phyloP scores from a whole-genome alignment of 2,113 vertebrate species.

The Willisornis vidua region DNA sequence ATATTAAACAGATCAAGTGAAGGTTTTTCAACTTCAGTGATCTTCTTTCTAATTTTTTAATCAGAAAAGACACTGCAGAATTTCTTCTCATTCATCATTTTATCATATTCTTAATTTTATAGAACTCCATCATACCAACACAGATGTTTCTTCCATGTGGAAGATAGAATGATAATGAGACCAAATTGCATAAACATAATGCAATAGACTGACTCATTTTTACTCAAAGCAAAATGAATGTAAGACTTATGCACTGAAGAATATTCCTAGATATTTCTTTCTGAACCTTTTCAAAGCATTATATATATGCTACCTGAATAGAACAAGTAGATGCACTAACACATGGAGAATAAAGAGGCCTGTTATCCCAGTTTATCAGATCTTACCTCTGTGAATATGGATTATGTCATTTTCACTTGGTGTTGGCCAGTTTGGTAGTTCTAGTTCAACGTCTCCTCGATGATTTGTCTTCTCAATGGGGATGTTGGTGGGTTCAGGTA shows the following conservation, averaged over 20 bases:
- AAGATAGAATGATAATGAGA: background rate
- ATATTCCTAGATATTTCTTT: background rate
- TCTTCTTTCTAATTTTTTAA: background rate
- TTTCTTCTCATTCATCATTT: background rate
- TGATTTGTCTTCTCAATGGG: conserved; percentile 90
- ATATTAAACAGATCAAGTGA: background rate
- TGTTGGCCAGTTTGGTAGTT: conserved; percentile 81
- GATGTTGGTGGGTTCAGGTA: conserved; percentile 86
- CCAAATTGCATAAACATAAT: background rate
- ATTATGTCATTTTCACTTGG: conserved; percentile 85
- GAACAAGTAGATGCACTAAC: background rate
- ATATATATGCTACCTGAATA: background rate
- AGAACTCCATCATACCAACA: background rate
- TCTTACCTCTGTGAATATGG: conserved; percentile 83
- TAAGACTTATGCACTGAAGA: background rate
- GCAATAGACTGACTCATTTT: background rate
- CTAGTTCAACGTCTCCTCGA: conserved; percentile 71
- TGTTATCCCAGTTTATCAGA: background rate
- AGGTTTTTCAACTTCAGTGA: background rate
- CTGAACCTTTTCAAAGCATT: background rate
- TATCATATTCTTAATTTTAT: background rate
- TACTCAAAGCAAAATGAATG: background rate
- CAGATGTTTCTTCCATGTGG: background rate
- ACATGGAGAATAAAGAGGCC: background rate
- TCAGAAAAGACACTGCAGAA: background rate